Evolutionary conservation across 2,113 vertebrate species (phyloP).

Genomic region (Eurystomus gularis): DNA sequence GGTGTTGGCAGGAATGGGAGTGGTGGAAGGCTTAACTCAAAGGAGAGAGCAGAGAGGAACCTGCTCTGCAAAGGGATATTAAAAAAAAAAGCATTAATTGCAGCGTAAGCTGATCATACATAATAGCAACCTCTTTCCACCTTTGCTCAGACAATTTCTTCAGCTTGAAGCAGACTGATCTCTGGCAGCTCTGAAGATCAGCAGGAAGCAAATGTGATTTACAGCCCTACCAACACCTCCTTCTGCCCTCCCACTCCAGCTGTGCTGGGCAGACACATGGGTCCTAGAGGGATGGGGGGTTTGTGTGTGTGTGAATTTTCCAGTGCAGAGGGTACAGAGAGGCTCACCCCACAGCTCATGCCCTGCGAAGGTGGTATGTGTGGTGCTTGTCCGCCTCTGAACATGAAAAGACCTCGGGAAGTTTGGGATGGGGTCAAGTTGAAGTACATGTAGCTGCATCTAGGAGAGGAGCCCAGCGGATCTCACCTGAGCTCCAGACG

Average conservation of each 20-base stretch:
- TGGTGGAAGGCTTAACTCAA: constrained; percentile 53
- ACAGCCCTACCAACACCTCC: background rate
- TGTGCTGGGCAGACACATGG: fast-evolving
- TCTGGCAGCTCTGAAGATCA: background rate
- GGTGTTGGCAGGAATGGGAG: constrained; percentile 59
- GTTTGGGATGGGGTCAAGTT: background rate
- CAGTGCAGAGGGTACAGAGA: background rate
- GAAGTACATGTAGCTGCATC: background rate
- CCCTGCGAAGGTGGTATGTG: fast-evolving
- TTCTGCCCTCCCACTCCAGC: background rate
- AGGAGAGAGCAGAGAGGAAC: constrained; percentile 33
- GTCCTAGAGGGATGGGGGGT: background rate
- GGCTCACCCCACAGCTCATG: background rate
- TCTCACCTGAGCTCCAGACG: background rate
- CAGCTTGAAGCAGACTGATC: background rate
- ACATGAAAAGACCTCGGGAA: background rate
- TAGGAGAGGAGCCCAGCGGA: background rate
- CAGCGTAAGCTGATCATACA: background rate
- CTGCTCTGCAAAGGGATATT: constrained; percentile 17
- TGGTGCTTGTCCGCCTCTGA: background rate
- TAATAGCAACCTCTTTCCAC: background rate
- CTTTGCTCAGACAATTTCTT: background rate
- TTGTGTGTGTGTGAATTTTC: background rate
- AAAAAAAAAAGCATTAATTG: background rate
- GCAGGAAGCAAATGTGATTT: constrained; percentile 23